phyloP scores from a whole-genome alignment of 2,797 vertebrate genomes.

The Danio kyathit region DNA sequence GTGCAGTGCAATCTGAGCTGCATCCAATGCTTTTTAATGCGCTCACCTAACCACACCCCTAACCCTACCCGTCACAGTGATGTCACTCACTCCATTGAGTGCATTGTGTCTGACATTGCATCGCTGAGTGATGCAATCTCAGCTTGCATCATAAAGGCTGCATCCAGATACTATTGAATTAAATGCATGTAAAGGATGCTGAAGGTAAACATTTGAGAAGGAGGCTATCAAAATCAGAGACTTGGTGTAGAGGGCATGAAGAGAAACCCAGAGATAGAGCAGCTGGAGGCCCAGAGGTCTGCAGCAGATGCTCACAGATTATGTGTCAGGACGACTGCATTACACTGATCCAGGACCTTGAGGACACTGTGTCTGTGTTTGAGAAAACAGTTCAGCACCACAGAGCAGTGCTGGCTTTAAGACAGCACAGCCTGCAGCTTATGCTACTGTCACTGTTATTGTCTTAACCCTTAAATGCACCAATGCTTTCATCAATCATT shows the following conservation, averaged over 20 bases:
- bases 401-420: not conserved
- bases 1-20: too few relatives aligned
- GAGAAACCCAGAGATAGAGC: not conserved
- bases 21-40: too few relatives aligned
- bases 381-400: conserved; percentile 13
- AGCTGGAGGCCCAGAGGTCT: conserved; percentile 2
- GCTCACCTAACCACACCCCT: too few relatives aligned
- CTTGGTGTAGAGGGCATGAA: not conserved
- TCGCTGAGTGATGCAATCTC: too few relatives aligned
- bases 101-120: too few relatives aligned
- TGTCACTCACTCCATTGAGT: too few relatives aligned
- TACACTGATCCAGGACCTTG: conserved; percentile 6
- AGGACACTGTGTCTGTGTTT: not conserved
- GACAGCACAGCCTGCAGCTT: not conserved
- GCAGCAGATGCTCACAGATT: conserved; percentile 3
- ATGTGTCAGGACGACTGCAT: conserved; percentile 22
- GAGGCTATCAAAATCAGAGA: not conserved
- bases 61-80: too few relatives aligned
- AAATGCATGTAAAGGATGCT: not conserved
- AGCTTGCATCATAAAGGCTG: too few relatives aligned
- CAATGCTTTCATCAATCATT: too few relatives aligned
- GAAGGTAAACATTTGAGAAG: not conserved
- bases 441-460: not conserved
- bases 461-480: not conserved
- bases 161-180: too few relatives aligned